Evolutionary conservation across 1,140 invertebrate species (phyloP).

Genomic region (Drosophila funebris): DNA sequence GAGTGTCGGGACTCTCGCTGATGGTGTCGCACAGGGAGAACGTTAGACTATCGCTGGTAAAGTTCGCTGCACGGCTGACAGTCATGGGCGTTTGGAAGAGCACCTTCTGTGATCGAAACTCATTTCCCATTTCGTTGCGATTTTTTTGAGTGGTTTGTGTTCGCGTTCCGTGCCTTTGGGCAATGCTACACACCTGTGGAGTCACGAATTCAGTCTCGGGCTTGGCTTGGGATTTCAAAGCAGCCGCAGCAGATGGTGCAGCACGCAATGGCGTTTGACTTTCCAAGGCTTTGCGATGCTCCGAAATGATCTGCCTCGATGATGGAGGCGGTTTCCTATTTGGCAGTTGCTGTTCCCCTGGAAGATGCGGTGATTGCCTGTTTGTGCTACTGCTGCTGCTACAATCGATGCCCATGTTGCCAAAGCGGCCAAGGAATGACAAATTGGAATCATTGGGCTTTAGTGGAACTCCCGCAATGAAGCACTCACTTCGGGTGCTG

Average conservation of each 20-base stretch:
- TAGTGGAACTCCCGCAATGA: not conserved
- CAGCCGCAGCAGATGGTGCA: not conserved
- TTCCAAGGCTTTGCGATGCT: constrained; percentile 47
- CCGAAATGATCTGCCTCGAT: constrained; percentile 42
- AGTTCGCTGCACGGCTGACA: constrained; percentile 59
- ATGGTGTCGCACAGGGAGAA: constrained; percentile 79
- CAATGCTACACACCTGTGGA: constrained; percentile 64
- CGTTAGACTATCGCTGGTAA: constrained; percentile 65
- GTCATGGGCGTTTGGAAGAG: constrained; percentile 82
- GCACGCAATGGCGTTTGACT: constrained; percentile 54
- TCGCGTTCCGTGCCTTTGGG: constrained; percentile 16
- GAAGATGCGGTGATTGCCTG: constrained; percentile 25
- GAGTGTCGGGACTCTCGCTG: constrained; percentile 59
- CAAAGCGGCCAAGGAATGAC: constrained; percentile 69
- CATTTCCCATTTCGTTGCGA: constrained; percentile 50
- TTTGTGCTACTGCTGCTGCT: constrained; percentile 23
- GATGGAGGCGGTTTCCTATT: constrained; percentile 30
- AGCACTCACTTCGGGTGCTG: constrained; percentile 27
- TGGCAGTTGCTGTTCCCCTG: constrained; percentile 3
- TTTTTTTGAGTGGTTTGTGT: constrained; percentile 46
- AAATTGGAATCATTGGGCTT: constrained; percentile 49
- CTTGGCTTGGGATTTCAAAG: constrained; percentile 27
- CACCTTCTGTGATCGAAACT: constrained; percentile 80
- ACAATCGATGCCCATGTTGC: constrained; percentile 69
- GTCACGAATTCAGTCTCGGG: constrained; percentile 67